Evolutionary conservation across 35 echinoderm and acorn worm genomes (phyloP), one percentile per base, ranked within the genome.

Genomic region (Amphiura filiformis): DNA sequence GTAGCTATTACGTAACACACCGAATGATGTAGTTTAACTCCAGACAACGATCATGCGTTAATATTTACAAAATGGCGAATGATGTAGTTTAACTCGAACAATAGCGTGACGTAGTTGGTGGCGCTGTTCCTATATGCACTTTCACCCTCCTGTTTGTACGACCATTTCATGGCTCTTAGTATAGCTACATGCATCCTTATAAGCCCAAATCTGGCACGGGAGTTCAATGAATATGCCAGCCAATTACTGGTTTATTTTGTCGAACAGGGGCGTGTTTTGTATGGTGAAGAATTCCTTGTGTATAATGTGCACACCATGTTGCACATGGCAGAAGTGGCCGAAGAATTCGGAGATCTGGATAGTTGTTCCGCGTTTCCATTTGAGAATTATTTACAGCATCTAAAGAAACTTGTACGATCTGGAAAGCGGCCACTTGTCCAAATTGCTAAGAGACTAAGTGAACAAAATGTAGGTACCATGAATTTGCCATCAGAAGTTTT

Each of bases 101-200:
- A n/a, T n/a, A n/a, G n/a, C n/a, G n/a, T n/a, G n/a, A n/a, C n/a
- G n/a, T n/a, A n/a, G n/a, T n/a, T n/a, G n/a, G n/a, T n/a, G n/a
- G n/a, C n/a, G n/a, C n/a, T n/a, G n/a, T n/a, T n/a, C n/a, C n/a
- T n/a, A n/a, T n/a, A n/a, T n/a, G n/a, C n/a, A n/a, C n/a, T n/a
- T n/a, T n/a, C n/a, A n/a, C n/a, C n/a, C n/a, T n/a, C n/a, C n/a
- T n/a, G n/a, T n/a, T n/a, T n/a, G 35, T 92, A 91, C 42, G 38
- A 64, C 17, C 77, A 95, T 65, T 95, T 91, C 38, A 39, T 92
- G 20, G 22, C 92, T 14, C 82, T 95, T 39, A 80, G 37, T 79
- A 70, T 92, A 31, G 36, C 80, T 84, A 87, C 92, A 34, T 23
- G 32, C 49, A 88, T 95, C 84, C 56, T 95, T n/a, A 57, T 88